These are phyloP conservation scores for Conus ventricosus DNA, from an alignment of 1,140 invertebrate genomes.

Conservation along the genomic window DNA sequence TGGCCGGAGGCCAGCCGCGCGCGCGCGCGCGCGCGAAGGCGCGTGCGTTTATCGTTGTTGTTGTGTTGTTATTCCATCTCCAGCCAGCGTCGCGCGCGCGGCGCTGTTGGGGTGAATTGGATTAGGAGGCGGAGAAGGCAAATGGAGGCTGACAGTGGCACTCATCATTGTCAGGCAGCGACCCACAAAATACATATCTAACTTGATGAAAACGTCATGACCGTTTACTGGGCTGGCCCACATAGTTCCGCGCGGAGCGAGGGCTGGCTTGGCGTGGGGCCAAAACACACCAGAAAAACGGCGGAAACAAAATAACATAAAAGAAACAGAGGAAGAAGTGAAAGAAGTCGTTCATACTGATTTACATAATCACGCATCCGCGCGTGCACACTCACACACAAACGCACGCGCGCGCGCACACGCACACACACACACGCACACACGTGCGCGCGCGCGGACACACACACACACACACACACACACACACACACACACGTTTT, in stretches of 20 bases:
- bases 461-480: too few relatives aligned
- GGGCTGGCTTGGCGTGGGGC: not conserved
- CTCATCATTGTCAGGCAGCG: not conserved
- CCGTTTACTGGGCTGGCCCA: not conserved
- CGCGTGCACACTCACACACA: conserved; percentile 23
- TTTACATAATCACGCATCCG: not conserved
- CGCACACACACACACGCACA: too few relatives aligned
- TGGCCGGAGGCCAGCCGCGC: not conserved
- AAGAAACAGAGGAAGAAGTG: not conserved
- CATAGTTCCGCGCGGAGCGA: not conserved
- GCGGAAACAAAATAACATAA: not conserved
- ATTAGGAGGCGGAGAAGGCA: not conserved
- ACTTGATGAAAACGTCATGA: conserved; percentile 20
- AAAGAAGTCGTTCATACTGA: too few relatives aligned
- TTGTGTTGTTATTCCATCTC: not conserved
- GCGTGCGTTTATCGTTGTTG: not conserved
- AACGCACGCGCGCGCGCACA: not conserved
- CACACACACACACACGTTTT: too few relatives aligned
- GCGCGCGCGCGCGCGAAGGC: not conserved
- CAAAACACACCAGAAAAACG: not conserved
- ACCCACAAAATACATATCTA: conserved; percentile 9
- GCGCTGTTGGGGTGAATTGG: not conserved
- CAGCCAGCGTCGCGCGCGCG: not conserved
- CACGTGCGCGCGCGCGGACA: not conserved
- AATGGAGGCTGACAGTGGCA: not conserved